Conservation (phyloP, 2,113 vertebrate species). For the Tachuris rubrigastra region DNA sequence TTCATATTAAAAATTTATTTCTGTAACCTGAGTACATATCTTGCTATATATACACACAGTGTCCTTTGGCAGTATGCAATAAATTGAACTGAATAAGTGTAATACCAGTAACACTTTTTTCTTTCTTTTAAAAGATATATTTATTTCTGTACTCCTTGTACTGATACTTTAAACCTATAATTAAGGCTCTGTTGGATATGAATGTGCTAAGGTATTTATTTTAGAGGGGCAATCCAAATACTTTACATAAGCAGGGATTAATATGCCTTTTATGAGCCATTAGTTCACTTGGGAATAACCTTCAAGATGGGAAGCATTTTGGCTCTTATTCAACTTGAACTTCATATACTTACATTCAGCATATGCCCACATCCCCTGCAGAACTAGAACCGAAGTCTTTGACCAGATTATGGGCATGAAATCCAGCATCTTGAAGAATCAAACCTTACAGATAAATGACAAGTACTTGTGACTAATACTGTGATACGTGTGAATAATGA, state of each 20-base stretch:
- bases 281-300: background rate
- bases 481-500: background rate
- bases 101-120: background rate
- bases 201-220: background rate
- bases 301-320: background rate
- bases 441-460: background rate
- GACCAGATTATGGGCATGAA: background rate
- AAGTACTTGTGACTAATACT: background rate
- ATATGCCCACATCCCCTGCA: background rate
- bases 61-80: background rate
- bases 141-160: background rate
- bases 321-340: background rate
- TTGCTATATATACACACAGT: background rate
- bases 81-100: background rate
- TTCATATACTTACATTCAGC: background rate
- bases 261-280: background rate
- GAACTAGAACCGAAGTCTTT: background rate
- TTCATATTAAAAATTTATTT: conserved; percentile 8
- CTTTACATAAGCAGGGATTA: background rate
- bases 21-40: background rate
- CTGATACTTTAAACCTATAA: background rate
- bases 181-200: background rate
- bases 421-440: background rate
- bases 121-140: background rate
- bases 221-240: background rate